phyloP scores from a whole-genome alignment of 2,888 invertebrate species.

The Acanthosoma haemorrhoidale region DNA sequence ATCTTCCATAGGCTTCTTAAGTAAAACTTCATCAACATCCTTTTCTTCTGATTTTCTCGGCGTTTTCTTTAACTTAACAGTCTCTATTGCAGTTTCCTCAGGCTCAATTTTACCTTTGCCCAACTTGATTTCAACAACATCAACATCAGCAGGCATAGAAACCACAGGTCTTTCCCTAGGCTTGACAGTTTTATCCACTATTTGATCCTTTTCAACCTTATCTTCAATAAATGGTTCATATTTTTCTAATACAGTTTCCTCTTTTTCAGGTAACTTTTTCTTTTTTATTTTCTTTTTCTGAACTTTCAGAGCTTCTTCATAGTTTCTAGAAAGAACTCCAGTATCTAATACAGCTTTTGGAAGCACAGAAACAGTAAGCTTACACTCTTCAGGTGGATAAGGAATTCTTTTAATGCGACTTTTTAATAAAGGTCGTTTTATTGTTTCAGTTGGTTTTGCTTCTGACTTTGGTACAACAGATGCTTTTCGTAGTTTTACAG shows the following conservation, averaged over 20 bases:
- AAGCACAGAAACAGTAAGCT: conserved; percentile 52
- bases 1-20: conserved; percentile 34
- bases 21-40: conserved; percentile 37
- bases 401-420: conserved; percentile 36
- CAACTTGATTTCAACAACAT: conserved; percentile 27
- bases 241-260: conserved; percentile 49
- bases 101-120: conserved; percentile 44
- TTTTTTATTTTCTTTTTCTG: conserved; percentile 52
- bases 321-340: conserved; percentile 65
- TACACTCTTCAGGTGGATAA: conserved; percentile 57
- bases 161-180: neutral
- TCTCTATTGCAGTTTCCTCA: conserved; percentile 44
- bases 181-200: conserved; percentile 42
- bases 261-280: conserved; percentile 47
- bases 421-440: conserved; percentile 39
- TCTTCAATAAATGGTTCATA: conserved; percentile 42
- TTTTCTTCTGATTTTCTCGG: conserved; percentile 44
- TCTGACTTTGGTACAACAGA: conserved; percentile 35
- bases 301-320: conserved; percentile 62
- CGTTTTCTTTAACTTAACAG: conserved; percentile 50
- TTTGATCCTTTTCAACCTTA: conserved; percentile 41
- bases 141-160: conserved; percentile 41
- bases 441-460: conserved; percentile 32
- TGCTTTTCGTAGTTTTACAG: conserved; percentile 38
- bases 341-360: conserved; percentile 53